Base-by-base conservation (phyloP, 1,140 invertebrate species). In the Asobara japonica region DNA sequence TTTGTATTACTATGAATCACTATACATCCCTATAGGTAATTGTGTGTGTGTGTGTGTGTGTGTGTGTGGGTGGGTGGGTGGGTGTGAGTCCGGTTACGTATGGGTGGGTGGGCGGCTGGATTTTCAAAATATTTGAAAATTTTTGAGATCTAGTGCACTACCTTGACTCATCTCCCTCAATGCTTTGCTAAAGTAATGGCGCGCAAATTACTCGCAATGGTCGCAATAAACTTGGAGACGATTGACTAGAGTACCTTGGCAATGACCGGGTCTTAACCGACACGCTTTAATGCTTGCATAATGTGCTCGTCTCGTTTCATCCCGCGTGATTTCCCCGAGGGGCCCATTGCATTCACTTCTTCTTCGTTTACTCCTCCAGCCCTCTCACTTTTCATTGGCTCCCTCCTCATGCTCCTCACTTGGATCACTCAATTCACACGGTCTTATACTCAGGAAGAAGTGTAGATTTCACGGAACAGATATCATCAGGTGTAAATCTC, bases 241-340 rank as follows among this genome's bases (percentile, higher is more conserved):
- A 66, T 71, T 68, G 70, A 73, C 81, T 78, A 71, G 80, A 82
- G 78, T 77, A 83, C 86, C 85, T 87, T 87, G 86, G 82, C 86
- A 87, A 85, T 87, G 86, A 86, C 85, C 86, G 86, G 85, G 76
- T 84, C 82, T 83, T 77, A 81, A 81, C 73, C 78, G n/a, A 78
- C 65, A 62, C 61, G 65, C 77, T 78, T 77, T 25, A 1, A 74
- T 74, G 78, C 79, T 84, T 83, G 82, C 83, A 81, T 84, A 86
- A 84, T 82, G 73, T 77, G 79, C 81, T 86, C 84, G 83, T 85
- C 85, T 85, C 80, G 80, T 84, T 73, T 83, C 84, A 85, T 86
- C 81, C 79, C 78, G 76, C 51, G 51, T 56, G 51, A 56, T 56
- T 76, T 75, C 68, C 16, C 68, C 68, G 22, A 11, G 68, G 41